A percentile compares a stretch with the other conserved stretches of the same genome.
phyloP scores from a whole-genome alignment of 2,113 vertebrate genomes.

The Patagioenas fasciata region DNA sequence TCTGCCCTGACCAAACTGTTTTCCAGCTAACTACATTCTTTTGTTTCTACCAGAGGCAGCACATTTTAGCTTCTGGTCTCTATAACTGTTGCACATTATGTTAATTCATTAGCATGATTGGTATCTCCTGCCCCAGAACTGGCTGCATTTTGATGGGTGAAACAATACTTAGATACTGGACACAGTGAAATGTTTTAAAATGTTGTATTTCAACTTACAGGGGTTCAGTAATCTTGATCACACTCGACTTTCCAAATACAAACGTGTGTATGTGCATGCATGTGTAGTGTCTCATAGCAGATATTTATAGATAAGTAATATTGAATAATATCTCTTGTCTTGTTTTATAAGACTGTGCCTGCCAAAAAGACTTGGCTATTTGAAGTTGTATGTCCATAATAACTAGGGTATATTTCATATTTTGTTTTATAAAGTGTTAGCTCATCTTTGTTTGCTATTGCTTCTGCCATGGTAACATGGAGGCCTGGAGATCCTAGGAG shows the following conservation, averaged over 20 bases:
- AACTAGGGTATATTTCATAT: constrained; percentile 16
- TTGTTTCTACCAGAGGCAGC: background rate
- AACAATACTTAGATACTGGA: background rate
- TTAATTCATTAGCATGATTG: background rate
- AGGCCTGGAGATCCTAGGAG: background rate
- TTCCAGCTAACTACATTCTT: background rate
- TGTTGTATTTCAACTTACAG: background rate
- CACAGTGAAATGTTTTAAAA: background rate
- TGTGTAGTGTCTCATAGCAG: background rate
- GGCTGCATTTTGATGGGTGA: background rate
- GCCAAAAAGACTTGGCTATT: background rate
- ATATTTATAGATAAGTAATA: background rate
- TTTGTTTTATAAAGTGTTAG: constrained; percentile 2
- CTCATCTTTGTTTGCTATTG: constrained; percentile 39
- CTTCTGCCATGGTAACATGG: constrained; percentile 46
- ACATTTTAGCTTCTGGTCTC: background rate
- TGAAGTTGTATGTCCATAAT: background rate
- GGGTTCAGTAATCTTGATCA: background rate
- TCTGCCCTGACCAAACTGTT: background rate
- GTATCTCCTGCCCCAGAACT: background rate
- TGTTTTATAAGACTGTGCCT: background rate
- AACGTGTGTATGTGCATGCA: accelerated
- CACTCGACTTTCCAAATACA: background rate
- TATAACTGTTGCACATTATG: background rate
- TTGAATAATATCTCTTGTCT: background rate